phyloP scores from a whole-genome alignment of 2,113 vertebrate genomes.

The Hoplias malabaricus region DNA sequence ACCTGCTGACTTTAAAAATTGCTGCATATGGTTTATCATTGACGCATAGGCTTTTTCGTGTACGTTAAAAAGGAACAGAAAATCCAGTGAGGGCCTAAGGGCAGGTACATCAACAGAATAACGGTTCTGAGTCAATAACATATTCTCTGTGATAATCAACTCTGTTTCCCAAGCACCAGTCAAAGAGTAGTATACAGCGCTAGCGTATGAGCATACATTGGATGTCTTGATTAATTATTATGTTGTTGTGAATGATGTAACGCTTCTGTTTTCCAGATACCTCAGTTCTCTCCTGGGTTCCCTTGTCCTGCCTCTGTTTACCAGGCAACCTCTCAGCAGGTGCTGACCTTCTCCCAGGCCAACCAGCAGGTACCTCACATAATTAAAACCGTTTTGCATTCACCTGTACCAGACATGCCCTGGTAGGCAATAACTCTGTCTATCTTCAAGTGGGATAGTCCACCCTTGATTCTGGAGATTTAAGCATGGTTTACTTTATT shows the following conservation, averaged over 20 bases:
- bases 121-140: too few species aligned
- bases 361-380: constrained; percentile 82
- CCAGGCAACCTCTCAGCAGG: constrained; percentile 76
- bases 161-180: too few species aligned
- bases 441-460: not conserved
- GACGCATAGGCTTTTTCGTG: too few species aligned
- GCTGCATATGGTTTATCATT: too few species aligned
- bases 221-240: too few species aligned
- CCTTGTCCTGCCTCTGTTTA: constrained; percentile 82
- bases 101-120: too few species aligned
- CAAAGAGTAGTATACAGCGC: too few species aligned
- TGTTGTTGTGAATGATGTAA: not conserved
- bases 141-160: too few species aligned
- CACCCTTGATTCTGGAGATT: not conserved
- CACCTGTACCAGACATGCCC: not conserved
- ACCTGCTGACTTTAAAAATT: not conserved
- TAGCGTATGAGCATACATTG: too few species aligned
- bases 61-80: too few species aligned
- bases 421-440: not conserved
- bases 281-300: constrained; percentile 79
- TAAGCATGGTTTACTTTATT: not conserved
- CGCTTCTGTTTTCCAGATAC: constrained; percentile 77
- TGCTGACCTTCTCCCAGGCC: constrained; percentile 80
- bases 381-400: not conserved
- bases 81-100: too few species aligned